These are phyloP conservation scores for Onthophagus sagittarius DNA, from an alignment of 2,888 invertebrate genomes.

Conservation along the genomic window DNA sequence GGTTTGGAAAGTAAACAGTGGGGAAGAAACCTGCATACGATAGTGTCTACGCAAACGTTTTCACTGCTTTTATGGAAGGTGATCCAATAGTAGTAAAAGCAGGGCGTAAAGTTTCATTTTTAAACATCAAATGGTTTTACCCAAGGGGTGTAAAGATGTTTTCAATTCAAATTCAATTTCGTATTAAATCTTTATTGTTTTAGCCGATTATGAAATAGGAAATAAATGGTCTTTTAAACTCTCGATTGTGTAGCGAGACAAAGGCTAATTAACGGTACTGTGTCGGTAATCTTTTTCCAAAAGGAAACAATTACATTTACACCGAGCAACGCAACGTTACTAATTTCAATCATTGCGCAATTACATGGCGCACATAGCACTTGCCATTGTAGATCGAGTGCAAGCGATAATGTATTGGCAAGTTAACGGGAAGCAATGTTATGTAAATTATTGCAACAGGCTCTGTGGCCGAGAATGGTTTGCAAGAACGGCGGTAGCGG, in stretches of 20 bases:
- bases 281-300: not conserved
- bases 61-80: not conserved
- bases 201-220: not conserved
- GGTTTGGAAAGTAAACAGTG: not conserved
- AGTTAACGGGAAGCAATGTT: constrained; percentile 20
- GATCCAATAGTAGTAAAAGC: not conserved
- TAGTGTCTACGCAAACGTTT: not conserved
- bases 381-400: not conserved
- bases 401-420: constrained; percentile 16
- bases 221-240: not conserved
- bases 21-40: not conserved
- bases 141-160: not conserved
- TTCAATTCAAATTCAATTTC: not conserved
- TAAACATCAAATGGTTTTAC: not conserved
- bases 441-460: constrained; percentile 15
- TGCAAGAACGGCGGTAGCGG: constrained; percentile 9
- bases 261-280: not conserved
- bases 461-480: not conserved
- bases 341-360: not conserved
- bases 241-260: not conserved
- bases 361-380: not conserved
- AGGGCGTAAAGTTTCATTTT: not conserved
- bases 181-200: no score
- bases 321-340: not conserved
- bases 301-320: not conserved